phyloP scores from a whole-genome alignment of 1,140 invertebrate species.

The Grapholita molesta region DNA sequence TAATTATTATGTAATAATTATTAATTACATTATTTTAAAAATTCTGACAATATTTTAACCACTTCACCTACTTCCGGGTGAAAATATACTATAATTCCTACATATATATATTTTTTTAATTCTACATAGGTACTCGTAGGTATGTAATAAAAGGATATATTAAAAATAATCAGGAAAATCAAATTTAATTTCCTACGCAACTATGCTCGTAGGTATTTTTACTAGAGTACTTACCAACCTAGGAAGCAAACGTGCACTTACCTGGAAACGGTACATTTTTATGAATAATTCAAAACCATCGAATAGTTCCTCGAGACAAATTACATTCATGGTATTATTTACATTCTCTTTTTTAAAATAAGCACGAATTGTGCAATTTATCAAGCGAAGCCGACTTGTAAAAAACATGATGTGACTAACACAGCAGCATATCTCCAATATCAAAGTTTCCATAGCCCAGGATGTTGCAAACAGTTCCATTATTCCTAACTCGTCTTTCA shows the following conservation, averaged over 20 bases:
- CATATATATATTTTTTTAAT: no score
- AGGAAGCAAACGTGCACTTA: conserved; percentile 15
- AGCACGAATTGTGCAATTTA: conserved; percentile 47
- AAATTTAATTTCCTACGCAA: no score
- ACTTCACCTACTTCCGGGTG: no score
- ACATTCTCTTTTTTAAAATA: conserved; percentile 21
- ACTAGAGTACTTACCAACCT: no score
- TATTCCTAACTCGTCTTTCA: not conserved
- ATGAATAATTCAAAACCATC: conserved; percentile 36
- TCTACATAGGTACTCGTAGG: no score
- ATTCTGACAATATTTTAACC: no score
- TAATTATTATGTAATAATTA: no score
- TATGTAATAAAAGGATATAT: no score
- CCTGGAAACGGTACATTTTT: conserved; percentile 36
- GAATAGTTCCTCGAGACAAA: conserved; percentile 41
- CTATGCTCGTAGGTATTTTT: no score
- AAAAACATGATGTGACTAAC: conserved; percentile 47
- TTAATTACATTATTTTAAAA: no score
- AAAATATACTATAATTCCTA: no score
- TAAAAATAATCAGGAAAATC: no score
- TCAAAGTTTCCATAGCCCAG: conserved; percentile 25
- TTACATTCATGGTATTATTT: conserved; percentile 5
- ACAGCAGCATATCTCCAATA: conserved; percentile 39
- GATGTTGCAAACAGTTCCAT: conserved; percentile 19
- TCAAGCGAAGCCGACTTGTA: conserved; percentile 36